Conservation (phyloP, 2,888 invertebrate species). For the Chironomus tentans region DNA sequence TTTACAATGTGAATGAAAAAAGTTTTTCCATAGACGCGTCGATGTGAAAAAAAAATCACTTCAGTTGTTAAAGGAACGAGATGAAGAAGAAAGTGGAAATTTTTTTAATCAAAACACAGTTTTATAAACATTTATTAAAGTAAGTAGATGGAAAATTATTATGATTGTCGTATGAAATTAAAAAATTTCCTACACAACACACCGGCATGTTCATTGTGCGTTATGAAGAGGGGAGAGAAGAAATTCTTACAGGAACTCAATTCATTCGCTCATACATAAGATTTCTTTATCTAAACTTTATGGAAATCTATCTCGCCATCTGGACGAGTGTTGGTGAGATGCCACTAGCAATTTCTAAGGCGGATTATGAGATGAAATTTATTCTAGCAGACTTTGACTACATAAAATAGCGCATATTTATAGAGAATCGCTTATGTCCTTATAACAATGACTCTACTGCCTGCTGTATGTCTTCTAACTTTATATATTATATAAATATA, state of each 20-base stretch:
- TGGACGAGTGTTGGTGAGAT: constrained; percentile 6
- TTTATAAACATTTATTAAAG: background rate
- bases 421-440: constrained; percentile 10
- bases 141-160: no score
- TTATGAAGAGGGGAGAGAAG: no score
- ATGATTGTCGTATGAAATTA: background rate
- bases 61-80: background rate
- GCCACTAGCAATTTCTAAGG: background rate
- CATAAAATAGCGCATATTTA: constrained; percentile 26
- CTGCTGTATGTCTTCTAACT: background rate
- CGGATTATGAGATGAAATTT: constrained; percentile 10
- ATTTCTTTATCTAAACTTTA: constrained; percentile 7
- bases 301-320: constrained; percentile 24
- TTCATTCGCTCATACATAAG: background rate
- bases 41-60: background rate
- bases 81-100: background rate
- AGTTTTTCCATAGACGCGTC: background rate
- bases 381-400: constrained; percentile 22
- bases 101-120: background rate
- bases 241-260: no score
- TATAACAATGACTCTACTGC: background rate
- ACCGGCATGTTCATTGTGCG: background rate
- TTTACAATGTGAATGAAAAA: background rate
- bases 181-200: background rate
- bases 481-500: background rate